Percentiles rank a stretch among this genome's conserved stretches.
Evolutionary conservation across 2,113 vertebrate species (phyloP).

Genomic region (Lycocorax pyrrhopterus): DNA sequence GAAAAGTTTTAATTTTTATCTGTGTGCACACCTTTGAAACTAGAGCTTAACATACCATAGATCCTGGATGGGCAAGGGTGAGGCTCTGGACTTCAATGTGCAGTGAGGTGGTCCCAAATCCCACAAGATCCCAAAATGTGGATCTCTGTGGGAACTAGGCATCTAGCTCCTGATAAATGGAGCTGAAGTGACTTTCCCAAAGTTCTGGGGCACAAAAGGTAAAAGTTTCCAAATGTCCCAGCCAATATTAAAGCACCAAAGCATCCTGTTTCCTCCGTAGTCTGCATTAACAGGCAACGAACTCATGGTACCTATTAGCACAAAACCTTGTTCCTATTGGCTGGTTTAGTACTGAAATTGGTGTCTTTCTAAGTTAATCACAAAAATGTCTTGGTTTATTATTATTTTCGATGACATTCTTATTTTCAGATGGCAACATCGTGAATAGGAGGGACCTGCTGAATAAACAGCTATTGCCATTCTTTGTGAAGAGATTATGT

Average conservation of each 20-base stretch:
- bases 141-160: neutral
- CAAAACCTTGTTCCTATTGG: neutral
- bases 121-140: neutral
- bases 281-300: neutral
- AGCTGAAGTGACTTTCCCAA: neutral
- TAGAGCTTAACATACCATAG: accelerated
- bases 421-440: neutral
- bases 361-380: neutral
- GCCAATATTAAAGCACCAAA: neutral
- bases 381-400: neutral
- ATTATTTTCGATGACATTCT: neutral
- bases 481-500: neutral
- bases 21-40: neutral
- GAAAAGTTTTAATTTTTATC: neutral
- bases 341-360: neutral
- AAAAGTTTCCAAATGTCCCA: neutral
- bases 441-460: neutral
- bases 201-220: neutral
- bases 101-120: neutral
- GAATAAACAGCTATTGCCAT: neutral
- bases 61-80: neutral
- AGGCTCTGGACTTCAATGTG: neutral
- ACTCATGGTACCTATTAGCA: accelerated
- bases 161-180: neutral
- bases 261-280: neutral